phyloP scores from a whole-genome alignment of 2,797 vertebrate genomes.

The Falco biarmicus region DNA sequence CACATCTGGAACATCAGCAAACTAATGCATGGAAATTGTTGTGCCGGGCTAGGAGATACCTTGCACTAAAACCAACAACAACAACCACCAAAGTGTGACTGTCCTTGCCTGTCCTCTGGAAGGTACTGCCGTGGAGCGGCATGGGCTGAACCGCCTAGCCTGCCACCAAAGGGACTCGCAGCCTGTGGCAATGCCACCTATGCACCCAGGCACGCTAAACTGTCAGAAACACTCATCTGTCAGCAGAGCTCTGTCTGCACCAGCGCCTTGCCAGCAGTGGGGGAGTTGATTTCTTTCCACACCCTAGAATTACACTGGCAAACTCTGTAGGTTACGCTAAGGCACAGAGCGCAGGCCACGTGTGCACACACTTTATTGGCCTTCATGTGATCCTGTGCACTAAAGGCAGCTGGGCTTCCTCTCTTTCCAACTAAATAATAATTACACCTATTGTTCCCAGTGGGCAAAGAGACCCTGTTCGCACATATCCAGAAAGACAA shows the following conservation, averaged over 20 bases:
- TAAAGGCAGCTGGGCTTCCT: conserved; percentile 61
- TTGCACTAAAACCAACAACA: neutral
- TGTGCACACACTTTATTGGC: conserved; percentile 57
- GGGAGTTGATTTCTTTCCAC: conserved; percentile 65
- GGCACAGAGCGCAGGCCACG: conserved; percentile 21
- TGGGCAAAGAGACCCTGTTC: conserved; percentile 41
- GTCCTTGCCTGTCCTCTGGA: neutral
- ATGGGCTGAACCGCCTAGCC: neutral
- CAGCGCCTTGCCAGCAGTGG: conserved; percentile 52
- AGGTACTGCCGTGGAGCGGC: neutral
- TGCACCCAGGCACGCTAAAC: conserved; percentile 32
- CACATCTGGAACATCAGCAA: neutral
- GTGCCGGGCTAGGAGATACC: neutral
- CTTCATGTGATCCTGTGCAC: conserved; percentile 71
- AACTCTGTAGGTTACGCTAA: conserved; percentile 49
- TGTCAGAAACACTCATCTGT: conserved; percentile 62
- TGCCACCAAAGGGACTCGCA: conserved; percentile 42
- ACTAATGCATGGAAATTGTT: fast-evolving
- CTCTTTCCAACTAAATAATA: conserved; percentile 52
- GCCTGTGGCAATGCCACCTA: conserved; percentile 10
- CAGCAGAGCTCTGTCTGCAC: conserved; percentile 61
- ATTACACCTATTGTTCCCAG: conserved; percentile 54
- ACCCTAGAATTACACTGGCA: conserved; percentile 64
- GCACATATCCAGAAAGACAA: conserved; percentile 11
- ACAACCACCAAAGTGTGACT: neutral